Percentiles rank a stretch among this genome's conserved stretches.
Evolutionary conservation across 1,140 invertebrate genomes (phyloP).

Genomic region (Trichoplusia ni): DNA sequence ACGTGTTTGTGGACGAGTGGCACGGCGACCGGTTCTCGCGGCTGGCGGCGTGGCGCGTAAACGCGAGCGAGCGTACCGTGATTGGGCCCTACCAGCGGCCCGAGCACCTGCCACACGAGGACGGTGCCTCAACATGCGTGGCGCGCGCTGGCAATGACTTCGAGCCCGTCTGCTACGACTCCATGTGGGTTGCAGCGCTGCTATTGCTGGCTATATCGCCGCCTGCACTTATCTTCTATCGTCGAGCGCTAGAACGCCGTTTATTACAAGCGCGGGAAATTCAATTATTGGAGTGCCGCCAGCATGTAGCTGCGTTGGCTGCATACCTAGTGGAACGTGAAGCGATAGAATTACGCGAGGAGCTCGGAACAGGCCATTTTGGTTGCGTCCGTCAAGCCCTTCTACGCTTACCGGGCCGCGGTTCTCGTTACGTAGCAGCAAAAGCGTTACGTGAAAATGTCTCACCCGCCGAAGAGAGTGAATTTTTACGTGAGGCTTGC

Average conservation of each 20-base stretch:
- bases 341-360: slow-evolving; percentile 18
- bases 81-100: neutral
- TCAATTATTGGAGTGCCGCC: slow-evolving; percentile 90
- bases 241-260: slow-evolving; percentile 82
- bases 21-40: slow-evolving; percentile 23
- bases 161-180: slow-evolving; percentile 86
- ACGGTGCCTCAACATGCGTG: slow-evolving; percentile 86
- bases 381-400: slow-evolving; percentile 70
- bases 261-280: slow-evolving; percentile 84
- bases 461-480: slow-evolving; percentile 92
- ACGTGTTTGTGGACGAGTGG: slow-evolving; percentile 19
- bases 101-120: slow-evolving; percentile 83
- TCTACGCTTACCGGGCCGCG: slow-evolving; percentile 82
- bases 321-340: slow-evolving; percentile 51
- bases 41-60: slow-evolving; percentile 38
- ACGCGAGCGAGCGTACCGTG: slow-evolving; percentile 20
- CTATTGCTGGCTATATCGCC: slow-evolving; percentile 84
- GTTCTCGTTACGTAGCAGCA: slow-evolving; percentile 94
- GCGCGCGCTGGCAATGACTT: slow-evolving; percentile 85
- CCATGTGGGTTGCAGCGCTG: slow-evolving; percentile 85
- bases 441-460: slow-evolving; percentile 92
- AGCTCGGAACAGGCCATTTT: slow-evolving; percentile 92
- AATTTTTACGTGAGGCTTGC: slow-evolving; percentile 93
- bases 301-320: slow-evolving; percentile 90
- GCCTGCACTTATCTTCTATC: slow-evolving; percentile 86